Base-by-base conservation (phyloP, 2,888 invertebrate genomes). In the Leptarthrus brevirostris region DNA sequence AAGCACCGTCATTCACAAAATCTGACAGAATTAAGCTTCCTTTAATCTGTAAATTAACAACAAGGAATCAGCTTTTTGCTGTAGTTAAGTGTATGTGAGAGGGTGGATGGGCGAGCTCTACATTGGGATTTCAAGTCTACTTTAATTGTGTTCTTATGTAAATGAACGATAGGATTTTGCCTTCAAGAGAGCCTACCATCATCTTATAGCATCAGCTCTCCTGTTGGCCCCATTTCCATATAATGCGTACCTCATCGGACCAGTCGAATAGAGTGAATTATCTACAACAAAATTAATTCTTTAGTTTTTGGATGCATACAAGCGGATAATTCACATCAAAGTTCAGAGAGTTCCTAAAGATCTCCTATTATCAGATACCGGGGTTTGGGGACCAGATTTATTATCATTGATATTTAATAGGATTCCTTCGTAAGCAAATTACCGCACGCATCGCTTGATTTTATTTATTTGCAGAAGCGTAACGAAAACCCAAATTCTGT, bases 361-460 rank as follows among this genome's bases (percentile, higher is more conserved):
- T 47, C 47, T 64, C 14, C 64, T 44, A 20, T 47, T 44, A 64
- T 64, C 64, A 64, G 44, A 47, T 64, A 44, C 64, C 14, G 20
- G 47, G 64, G 47, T 61, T 56, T 40, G n/a, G 73, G 75, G 73
- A 36, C 73, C 69, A 73, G 72, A 75, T 75, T 75, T 75, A 75
- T 75, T 73, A 73, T 73, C 73, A 73, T 73, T 70, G 75, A 73
- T 70, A 75, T 75, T 70, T 75, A 75, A 75, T 75, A 73, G 75
- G 73, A 58, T 71, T 70, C 73, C 69, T 56, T 58, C 64, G 72
- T 72, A 74, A 74, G 74, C 75, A 73, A 75, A 73, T 73, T 73
- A 73, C 64, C 73, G 53, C 47, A 75, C 75, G 75, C 75, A 69
- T 75, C 75, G 73, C 73, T 75, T 72, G 52, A 40, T 75, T 75